Conservation (phyloP, 2,113 vertebrate genomes). For the Circaetus gallicus region DNA sequence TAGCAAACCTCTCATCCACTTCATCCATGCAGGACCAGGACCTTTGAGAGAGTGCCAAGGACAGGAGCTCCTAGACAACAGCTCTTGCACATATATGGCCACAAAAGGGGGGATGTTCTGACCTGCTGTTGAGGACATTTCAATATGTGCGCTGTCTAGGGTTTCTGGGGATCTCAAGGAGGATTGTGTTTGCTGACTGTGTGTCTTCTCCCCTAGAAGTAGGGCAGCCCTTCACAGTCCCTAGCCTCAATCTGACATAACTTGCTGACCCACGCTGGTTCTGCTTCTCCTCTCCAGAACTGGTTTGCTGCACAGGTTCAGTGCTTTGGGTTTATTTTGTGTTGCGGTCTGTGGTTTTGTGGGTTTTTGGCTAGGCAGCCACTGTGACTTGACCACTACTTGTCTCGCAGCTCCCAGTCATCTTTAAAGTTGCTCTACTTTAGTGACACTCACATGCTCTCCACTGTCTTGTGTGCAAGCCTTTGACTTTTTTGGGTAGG, state of each 20-base stretch:
- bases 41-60: not conserved
- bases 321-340: not conserved
- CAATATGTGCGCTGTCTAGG: not conserved
- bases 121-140: not conserved
- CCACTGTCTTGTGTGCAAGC: not conserved
- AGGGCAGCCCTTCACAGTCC: not conserved
- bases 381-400: not conserved
- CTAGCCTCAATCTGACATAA: not conserved
- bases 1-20: not conserved
- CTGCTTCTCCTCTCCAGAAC: not conserved
- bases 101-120: not conserved
- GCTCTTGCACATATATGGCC: not conserved
- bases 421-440: not conserved
- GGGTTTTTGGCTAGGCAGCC: not conserved
- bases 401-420: not conserved
- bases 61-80: not conserved
- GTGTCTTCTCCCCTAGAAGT: not conserved
- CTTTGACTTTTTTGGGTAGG: not conserved
- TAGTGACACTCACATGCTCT: not conserved
- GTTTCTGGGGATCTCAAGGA: not conserved
- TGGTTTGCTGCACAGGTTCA: not conserved
- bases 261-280: not conserved
- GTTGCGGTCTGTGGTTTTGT: not conserved
- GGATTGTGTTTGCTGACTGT: not conserved
- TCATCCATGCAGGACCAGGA: not conserved